Evolutionary conservation across 2,113 vertebrate species (phyloP).

Genomic region (Hymenochirus boettgeri): DNA sequence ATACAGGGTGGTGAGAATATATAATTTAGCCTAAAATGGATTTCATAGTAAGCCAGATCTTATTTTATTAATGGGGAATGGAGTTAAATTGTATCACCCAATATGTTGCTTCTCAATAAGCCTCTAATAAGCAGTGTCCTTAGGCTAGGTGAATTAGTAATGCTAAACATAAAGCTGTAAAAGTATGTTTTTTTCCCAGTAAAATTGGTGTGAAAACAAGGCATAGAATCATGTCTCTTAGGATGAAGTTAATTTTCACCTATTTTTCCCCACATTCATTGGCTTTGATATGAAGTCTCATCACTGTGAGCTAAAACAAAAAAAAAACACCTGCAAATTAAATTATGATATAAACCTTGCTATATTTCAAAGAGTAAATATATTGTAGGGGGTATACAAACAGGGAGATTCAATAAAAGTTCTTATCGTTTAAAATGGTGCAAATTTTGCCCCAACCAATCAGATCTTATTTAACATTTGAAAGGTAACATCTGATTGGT

Average conservation of each 20-base stretch:
- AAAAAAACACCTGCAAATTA: background rate
- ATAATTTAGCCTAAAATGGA: no score
- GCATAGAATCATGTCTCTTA: constrained; percentile 12
- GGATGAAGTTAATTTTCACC: constrained; percentile 30
- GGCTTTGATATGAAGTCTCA: constrained; percentile 5
- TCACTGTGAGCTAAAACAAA: background rate
- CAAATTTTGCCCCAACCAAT: no score
- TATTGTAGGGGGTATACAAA: no score
- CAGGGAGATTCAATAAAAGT: no score
- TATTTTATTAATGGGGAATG: background rate
- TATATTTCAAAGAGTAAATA: no score
- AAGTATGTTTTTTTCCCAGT: constrained; percentile 24
- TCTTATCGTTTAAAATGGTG: no score
- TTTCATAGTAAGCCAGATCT: no score
- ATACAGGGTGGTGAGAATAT: no score
- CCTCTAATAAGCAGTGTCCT: constrained; percentile 27
- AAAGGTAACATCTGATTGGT: no score
- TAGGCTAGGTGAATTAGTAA: constrained; percentile 8
- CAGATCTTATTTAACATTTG: no score
- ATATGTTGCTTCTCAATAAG: constrained; percentile 23
- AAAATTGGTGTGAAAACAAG: constrained; percentile 36
- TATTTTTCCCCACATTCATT: constrained; percentile 25
- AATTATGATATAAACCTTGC: background rate
- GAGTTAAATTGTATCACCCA: constrained; percentile 5
- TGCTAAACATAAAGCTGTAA: constrained; percentile 23